Percentiles rank a stretch among this genome's conserved stretches.
phyloP scores from a whole-genome alignment of 2,113 vertebrate genomes.

The Synchiropus splendidus region DNA sequence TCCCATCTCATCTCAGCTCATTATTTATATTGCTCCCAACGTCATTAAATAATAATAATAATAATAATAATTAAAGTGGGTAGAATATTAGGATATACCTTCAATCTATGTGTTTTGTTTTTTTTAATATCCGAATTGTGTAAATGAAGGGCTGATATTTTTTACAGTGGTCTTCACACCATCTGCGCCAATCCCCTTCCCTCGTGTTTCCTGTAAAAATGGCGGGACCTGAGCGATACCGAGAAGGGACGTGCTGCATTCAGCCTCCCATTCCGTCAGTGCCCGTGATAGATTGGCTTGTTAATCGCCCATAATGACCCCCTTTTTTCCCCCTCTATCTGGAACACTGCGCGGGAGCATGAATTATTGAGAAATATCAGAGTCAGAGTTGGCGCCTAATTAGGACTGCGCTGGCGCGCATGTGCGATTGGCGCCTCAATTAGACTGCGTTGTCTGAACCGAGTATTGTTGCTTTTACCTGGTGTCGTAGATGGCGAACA shows the following conservation, averaged over 20 bases:
- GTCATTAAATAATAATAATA: no score
- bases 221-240: constrained; percentile 30
- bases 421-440: not conserved
- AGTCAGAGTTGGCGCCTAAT: not conserved
- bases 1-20: no score
- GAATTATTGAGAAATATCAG: constrained; percentile 9
- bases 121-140: not conserved
- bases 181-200: constrained; percentile 41
- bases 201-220: constrained; percentile 38
- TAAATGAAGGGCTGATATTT: constrained; percentile 11
- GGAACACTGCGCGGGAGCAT: not conserved
- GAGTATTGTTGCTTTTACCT: constrained; percentile 66
- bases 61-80: no score
- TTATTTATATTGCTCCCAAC: no score
- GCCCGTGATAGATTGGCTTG: constrained; percentile 14
- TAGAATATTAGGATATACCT: no score
- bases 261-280: constrained; percentile 22
- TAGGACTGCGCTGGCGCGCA: not conserved
- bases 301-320: constrained; percentile 3
- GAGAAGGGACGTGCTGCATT: constrained; percentile 19
- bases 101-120: no score
- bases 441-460: not conserved
- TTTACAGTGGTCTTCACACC: constrained; percentile 46
- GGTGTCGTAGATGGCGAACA: constrained; percentile 88
- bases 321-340: not conserved